Base-by-base conservation (phyloP, 2,113 vertebrate species). In the Balaeniceps rex region DNA sequence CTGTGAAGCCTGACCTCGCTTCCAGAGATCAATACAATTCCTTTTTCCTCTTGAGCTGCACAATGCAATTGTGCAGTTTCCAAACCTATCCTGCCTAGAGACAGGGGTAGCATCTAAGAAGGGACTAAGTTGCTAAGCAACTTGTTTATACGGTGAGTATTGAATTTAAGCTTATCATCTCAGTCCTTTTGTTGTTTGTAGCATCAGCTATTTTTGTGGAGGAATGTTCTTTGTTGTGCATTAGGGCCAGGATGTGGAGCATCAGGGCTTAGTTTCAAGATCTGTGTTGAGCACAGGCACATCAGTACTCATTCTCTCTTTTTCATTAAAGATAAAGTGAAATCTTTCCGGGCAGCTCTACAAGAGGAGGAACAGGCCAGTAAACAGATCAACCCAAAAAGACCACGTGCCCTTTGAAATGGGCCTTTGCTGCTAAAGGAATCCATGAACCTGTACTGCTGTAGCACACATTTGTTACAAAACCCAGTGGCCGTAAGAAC, bases 321-420 rank as follows among this genome's bases (percentile, higher is more conserved):
- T 92, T 83, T 72, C 24, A 44, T 92, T 83, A 60, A 96, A 99
- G 99, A 99, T 97, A 99, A 99, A 99, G 99, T 99, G 97, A 99
- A 99, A 94, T 99, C 99, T 76, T 99, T 99, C 98, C 99, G 99
- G 58, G 98, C 99, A 80, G 96, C 99, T 44, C 98, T 99, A 12
- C 99, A 99, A 97, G 99, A 99, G 63, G 99, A 99, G 89, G 99
- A 99, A 95, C 99, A 99, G 93, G 99, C 99, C 69, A 99, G 99
- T 98, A 99, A 99, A 98, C 99, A 99, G 98, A 99, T 99, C 88
- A 99, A 99, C 95, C 99, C 99, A n/a, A 99, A 99, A 96, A 99
- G 99, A 98, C 99, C 99, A 91, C 98, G 99, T 66, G 98, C 99
- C 60, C 99, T 99, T 97, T 99, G 99, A 98, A 97, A 76, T 28